phyloP scores from a whole-genome alignment of 2,888 invertebrate species.

The Creontiades dilutus region DNA sequence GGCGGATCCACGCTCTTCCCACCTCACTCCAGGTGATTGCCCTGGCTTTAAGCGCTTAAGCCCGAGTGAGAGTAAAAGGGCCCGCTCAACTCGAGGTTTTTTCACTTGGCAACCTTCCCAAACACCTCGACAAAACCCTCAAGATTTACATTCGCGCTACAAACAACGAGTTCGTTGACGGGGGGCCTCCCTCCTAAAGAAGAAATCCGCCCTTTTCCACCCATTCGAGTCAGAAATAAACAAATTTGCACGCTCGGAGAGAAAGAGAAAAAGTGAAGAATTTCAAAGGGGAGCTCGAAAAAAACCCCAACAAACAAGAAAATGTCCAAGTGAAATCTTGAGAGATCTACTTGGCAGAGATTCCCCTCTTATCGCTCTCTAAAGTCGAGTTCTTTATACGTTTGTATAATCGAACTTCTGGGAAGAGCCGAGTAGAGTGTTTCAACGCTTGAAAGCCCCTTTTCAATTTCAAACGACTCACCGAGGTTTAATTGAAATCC shows the following conservation, averaged over 20 bases:
- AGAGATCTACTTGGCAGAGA: slow-evolving; percentile 9
- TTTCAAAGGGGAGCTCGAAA: neutral
- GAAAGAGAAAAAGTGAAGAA: neutral
- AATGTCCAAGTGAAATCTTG: neutral
- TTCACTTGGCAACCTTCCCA: too few species aligned
- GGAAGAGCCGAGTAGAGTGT: neutral
- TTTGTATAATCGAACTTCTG: slow-evolving; percentile 27
- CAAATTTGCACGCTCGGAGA: neutral
- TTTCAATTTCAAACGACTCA: neutral
- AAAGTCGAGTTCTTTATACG: slow-evolving; percentile 1
- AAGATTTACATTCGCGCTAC: too few species aligned
- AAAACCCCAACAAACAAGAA: neutral
- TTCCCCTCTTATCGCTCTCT: neutral
- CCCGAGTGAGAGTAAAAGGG: too few species aligned
- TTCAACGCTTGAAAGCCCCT: neutral
- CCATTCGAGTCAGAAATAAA: neutral
- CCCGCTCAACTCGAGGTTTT: too few species aligned
- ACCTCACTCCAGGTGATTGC: too few species aligned
- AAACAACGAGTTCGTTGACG: too few species aligned
- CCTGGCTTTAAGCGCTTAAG: too few species aligned
- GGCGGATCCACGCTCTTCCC: too few species aligned
- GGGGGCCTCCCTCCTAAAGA: neutral
- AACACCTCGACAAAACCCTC: too few species aligned
- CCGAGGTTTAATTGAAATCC: slow-evolving; percentile 22
- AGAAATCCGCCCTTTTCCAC: neutral